Evolutionary conservation across 2,888 invertebrate species (phyloP), one percentile per base, ranked within the genome.

Genomic region (Dinocampus coccinellae): DNA sequence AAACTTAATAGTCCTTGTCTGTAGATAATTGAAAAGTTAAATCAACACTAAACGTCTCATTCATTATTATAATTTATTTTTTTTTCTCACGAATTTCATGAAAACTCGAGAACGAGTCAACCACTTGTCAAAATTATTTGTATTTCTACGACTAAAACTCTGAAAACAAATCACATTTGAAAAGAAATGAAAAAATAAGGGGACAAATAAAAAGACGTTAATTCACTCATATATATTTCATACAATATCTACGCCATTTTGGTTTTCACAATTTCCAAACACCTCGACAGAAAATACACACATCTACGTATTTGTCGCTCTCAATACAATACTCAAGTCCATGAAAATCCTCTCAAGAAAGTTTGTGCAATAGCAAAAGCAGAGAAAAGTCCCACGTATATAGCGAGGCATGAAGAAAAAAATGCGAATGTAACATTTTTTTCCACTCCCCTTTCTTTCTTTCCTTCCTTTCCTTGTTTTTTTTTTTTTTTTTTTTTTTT

Each of bases 241-340:
- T 60, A 39, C 60, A 36, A 57, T 24, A 53, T 52, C 64, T 29
- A 34, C 65, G 34, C 36, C 65, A 34, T 65, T 65, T 65, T 34
- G 65, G 55, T 65, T 55, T 57, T 47, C 61, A 34, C 58, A 13
- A 22, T 42, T 58, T 65, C 34, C 55, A 26, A 53, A n/a, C 39
- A 39, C 22, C 53, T 34, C n/a, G n/a, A n/a, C n/a, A 39, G 39
- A 39, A 39, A n/a, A 39, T 4, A 39, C 39, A 39, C n/a, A 39
- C n/a, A 39, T n/a, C 13, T 39, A 39, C 11, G 11, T 39, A 39
- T 13, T 39, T n/a, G 39, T 69, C 52, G 55, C 55, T 62, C 39
- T 47, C 66, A 29, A 55, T 39, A 57, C 26, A 20, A 66, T 66
- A 57, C 36, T 16, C 29, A 57, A 55, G 66, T 57, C 57, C 16